These are phyloP conservation scores for Aurelia aurita DNA, from an alignment of 30 jellyfish, hydroid and myxozoan species.

Conservation along the genomic window DNA sequence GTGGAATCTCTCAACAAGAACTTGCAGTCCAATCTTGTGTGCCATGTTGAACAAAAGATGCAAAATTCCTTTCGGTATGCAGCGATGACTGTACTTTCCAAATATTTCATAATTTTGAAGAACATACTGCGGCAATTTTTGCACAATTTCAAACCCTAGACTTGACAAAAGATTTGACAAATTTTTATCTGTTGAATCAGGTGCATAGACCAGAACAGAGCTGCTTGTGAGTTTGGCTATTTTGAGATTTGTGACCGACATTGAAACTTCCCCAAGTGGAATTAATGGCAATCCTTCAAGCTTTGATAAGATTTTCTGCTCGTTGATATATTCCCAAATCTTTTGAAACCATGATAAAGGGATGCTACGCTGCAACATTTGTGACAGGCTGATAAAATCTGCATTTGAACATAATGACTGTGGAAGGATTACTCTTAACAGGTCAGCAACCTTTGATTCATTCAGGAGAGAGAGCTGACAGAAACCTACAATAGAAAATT, in stretches of 20 bases:
- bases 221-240: background rate
- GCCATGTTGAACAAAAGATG: slow-evolving; percentile 15
- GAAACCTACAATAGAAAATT: slow-evolving; percentile 1
- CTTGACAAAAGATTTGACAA: background rate
- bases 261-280: background rate
- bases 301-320: background rate
- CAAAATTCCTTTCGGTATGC: background rate
- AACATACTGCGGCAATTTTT: slow-evolving; percentile 21
- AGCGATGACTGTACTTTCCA: background rate
- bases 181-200: background rate
- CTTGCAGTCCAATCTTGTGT: background rate
- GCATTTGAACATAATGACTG: too few relatives aligned
- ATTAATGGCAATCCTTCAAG: slow-evolving; percentile 44
- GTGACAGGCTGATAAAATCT: background rate
- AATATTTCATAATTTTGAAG: slow-evolving; percentile 20
- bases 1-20: background rate
- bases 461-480: slow-evolving; percentile 18
- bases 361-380: background rate
- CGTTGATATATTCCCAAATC: slow-evolving; percentile 33
- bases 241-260: too few relatives aligned
- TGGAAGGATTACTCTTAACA: background rate
- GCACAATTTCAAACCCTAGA: slow-evolving; percentile 15
- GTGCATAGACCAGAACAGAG: background rate
- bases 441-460: background rate
- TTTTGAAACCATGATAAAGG: slow-evolving; percentile 20